Conservation (phyloP, 1,140 invertebrate genomes). For the Drosophila guanche region DNA sequence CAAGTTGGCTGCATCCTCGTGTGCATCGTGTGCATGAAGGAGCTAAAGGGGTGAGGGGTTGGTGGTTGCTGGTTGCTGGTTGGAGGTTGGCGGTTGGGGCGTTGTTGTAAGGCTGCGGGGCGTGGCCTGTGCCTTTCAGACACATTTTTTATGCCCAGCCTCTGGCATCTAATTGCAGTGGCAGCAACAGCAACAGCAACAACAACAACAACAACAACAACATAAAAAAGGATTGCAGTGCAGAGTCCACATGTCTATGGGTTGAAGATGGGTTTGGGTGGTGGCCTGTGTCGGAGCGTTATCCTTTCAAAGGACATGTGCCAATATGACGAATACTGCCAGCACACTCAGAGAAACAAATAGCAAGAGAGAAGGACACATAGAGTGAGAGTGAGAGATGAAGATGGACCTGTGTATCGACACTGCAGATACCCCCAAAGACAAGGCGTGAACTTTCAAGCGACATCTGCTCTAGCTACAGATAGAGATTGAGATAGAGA, state of each 20-base stretch:
- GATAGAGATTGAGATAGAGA: no score
- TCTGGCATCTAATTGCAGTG: slow-evolving; percentile 72
- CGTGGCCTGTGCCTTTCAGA: slow-evolving; percentile 19
- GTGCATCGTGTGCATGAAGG: slow-evolving; percentile 18
- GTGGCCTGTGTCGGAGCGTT: slow-evolving; percentile 9
- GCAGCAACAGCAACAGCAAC: slow-evolving; percentile 12
- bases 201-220: slow-evolving; percentile 30
- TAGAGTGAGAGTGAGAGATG: neutral
- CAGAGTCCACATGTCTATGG: neutral
- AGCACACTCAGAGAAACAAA: slow-evolving; percentile 3
- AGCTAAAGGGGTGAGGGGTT: neutral
- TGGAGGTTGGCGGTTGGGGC: slow-evolving; percentile 5
- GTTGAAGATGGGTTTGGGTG: neutral
- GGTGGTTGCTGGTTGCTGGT: neutral
- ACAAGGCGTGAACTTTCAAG: no score
- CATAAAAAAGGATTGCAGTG: slow-evolving; percentile 15
- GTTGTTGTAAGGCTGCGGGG: slow-evolving; percentile 39
- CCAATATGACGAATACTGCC: slow-evolving; percentile 72
- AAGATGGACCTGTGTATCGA: neutral
- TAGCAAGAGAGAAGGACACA: neutral
- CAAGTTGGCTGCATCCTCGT: slow-evolving; percentile 49
- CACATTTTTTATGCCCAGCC: slow-evolving; percentile 10
- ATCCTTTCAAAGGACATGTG: slow-evolving; percentile 71
- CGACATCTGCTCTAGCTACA: no score
- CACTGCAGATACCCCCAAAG: neutral